phyloP scores from a whole-genome alignment of 2,113 vertebrate genomes.

The Eptesicus fuscus region DNA sequence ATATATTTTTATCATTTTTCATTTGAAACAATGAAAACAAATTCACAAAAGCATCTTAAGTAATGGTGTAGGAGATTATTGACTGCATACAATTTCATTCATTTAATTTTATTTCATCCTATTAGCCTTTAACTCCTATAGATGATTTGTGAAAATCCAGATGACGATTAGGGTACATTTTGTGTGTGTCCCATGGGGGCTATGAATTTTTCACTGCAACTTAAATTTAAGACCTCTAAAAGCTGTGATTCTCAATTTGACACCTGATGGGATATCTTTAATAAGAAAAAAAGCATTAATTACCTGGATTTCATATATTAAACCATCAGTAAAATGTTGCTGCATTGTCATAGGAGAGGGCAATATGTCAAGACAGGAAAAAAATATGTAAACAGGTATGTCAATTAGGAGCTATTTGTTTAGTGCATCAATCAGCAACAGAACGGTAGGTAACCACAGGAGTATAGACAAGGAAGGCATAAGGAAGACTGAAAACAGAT shows the following conservation, averaged over 20 bases:
- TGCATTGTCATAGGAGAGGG: not conserved
- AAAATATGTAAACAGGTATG: not conserved
- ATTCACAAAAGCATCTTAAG: constrained; percentile 59
- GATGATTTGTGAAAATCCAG: constrained; percentile 47
- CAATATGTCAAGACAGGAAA: not conserved
- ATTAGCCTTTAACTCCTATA: constrained; percentile 62
- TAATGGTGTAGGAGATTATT: constrained; percentile 26
- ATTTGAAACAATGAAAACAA: constrained; percentile 25
- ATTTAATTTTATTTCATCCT: constrained; percentile 67
- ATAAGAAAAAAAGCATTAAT: constrained; percentile 57
- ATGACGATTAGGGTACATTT: constrained; percentile 27
- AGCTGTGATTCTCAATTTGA: constrained; percentile 49
- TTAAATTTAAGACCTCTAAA: constrained; percentile 46
- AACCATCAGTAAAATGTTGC: constrained; percentile 52
- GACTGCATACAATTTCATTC: constrained; percentile 58
- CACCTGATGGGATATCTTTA: constrained; percentile 41
- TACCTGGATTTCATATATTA: constrained; percentile 56
- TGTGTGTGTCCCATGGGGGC: constrained; percentile 15
- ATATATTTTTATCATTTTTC: not conserved
- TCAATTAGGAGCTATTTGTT: not conserved
- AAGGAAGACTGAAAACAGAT: not conserved
- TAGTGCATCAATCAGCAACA: not conserved
- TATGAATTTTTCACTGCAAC: constrained; percentile 48
- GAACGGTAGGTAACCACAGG: not conserved
- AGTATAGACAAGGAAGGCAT: not conserved